Evolutionary conservation across 2,888 invertebrate genomes (phyloP), one percentile per base, ranked within the genome.

Genomic region (Dolichomitus sp.): DNA sequence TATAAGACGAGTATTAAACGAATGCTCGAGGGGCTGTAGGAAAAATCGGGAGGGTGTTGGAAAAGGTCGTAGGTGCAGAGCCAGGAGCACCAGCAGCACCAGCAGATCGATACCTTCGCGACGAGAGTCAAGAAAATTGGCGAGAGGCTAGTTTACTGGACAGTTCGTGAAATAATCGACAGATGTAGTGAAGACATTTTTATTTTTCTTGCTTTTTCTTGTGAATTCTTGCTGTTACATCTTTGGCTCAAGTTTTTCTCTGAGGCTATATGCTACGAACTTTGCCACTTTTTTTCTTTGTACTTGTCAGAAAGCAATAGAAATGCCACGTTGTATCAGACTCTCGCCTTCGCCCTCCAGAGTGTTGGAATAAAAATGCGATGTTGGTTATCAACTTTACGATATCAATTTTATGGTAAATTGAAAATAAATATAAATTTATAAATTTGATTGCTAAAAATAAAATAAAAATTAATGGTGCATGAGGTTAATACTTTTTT

Each of bases 261-360:
- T 14, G 52, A 52, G 23, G 12, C 23, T 52, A 9, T 27, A 3
- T 30, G 3, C 14, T 33, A 5, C 33, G 59, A 33, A 52, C 19
- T 65, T 63, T 3, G 61, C 23, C 27, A 77, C 61, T 50, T 70
- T 40, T 48, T 23, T 40, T n/a, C n/a, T n/a, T n/a, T n/a, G n/a
- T n/a, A n/a, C 48, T 48, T 48, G 19, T 48, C 79, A 66, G 69
- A 17, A 57, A 72, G 73, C 66, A 66, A 79, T 66, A 73, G 68
- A 59, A 66, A 68, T 48, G 66, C 48, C 57, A 40, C 37, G 23
- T 63, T 40, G 40, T 40, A 12, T 23, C 1, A 23, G 23, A 23
- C 61, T 19, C 27, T 37, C 37, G 61, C 19, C n/a, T 63, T 40
- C 42, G 27, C 42, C 65, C 42, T 45, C 23, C 19, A 45, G 65